Base-by-base conservation (phyloP, 2,113 vertebrate species). In the Gorsachius goisagi region DNA sequence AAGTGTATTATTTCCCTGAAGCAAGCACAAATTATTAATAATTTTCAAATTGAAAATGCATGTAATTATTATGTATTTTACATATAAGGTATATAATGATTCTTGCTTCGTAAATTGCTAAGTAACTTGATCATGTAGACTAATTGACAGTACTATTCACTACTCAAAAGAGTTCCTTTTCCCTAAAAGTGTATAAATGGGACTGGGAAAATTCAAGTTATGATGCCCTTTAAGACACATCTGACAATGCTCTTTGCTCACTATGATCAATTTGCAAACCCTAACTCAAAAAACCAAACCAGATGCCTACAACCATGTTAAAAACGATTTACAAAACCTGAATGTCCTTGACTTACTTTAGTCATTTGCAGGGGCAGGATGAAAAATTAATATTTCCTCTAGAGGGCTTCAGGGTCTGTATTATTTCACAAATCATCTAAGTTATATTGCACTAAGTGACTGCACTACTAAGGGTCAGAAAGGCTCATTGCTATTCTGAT, bases 381-480 rank as follows among this genome's bases (percentile, higher is more conserved):
- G 41, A 44, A 44, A 44, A 44, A 44, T 44, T 44, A 44, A 33
- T 68, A 53, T 92, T 96, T 93, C 94, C 92, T 96, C 79, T 95
- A 94, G 92, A 95, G 94, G 90, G 95, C 94, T 97, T 90, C 95
- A 86, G 85, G 85, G 63, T 86, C 88, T 95, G 7, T 32, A 44
- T 39, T 68, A 90, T 77, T 93, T n/a, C 78, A 76, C 53, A 73
- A 92, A 78, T 39, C 62, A 49, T 58, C 11, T 18, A n/a, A 82
- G 52, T 39, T 59, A 4, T 2, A 39, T 3, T 79, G 79, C 74
- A 22, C n/a, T 11, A 47, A 91, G 72, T 22, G 41, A 69, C 58
- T 85, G 56, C 49, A 64, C 59, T 68, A 7, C 6, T 10, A 56
- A 60, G 62, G 59, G 52, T 39, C 82, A 91, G 50, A 77, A 67